Evolutionary conservation across 2,113 vertebrate species (phyloP).

Genomic region (Gallinago media): DNA sequence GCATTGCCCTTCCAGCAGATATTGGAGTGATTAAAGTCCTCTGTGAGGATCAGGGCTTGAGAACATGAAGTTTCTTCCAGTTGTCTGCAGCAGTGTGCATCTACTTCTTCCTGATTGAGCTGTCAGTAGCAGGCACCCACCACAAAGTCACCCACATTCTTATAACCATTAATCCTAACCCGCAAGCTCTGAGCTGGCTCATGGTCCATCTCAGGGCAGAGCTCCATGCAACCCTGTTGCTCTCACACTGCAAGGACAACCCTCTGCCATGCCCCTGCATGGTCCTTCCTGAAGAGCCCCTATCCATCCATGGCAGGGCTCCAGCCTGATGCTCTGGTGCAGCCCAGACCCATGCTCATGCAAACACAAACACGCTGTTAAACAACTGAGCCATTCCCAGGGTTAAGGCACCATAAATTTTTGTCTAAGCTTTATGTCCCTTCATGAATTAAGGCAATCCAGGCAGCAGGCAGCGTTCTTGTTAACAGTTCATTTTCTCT

Average conservation of each 20-base stretch:
- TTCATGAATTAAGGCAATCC: conserved; percentile 37
- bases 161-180: no score
- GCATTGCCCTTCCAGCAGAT: no score
- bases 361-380: not conserved
- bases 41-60: no score
- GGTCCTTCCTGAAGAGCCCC: not conserved
- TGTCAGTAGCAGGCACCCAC: no score
- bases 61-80: no score
- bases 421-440: conserved; percentile 6
- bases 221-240: not conserved
- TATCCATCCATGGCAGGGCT: fast-evolving
- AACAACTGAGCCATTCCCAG: not conserved
- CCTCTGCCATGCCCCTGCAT: not conserved
- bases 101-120: no score
- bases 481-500: conserved; percentile 39
- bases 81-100: no score
- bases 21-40: no score
- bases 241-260: fast-evolving
- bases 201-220: not conserved
- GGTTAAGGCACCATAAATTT: conserved; percentile 10
- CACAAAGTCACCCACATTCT: no score
- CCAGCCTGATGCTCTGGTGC: not conserved
- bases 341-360: not conserved
- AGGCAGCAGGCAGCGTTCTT: not conserved
- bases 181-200: not conserved